Base-by-base conservation (phyloP, 2,797 vertebrate genomes). In the Manis crassicaudata region DNA sequence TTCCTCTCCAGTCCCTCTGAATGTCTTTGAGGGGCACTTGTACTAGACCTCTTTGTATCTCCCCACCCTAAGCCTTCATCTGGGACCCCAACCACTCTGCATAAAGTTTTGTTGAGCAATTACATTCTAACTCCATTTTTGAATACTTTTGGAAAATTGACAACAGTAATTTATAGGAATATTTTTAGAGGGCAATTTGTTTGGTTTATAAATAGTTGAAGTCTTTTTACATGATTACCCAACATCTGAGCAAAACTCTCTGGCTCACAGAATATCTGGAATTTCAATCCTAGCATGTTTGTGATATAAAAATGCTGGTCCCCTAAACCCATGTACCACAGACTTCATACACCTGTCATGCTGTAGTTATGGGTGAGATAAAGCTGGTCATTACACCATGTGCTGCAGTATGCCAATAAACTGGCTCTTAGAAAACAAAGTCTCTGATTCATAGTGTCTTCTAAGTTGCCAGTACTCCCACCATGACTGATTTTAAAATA, bases 191-290 rank as follows among this genome's bases (percentile, higher is more conserved):
- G 25, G 7, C 3, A 40, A 40, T 67, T 46, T 94, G 83, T 88
- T 91, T 68, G 82, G 46, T 23, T 68, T 88, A 65, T 56, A 94
- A 87, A 37, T 21, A 35, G 37, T 29, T 81, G 58, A 82, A 75
- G 52, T 58, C 54, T 54, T 79, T 7, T 65, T 23, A 72, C 14
- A 32, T 3, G 11, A n/a, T 73, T 25, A 12, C n/a, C 52, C 50
- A 91, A 79, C 6, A 70, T 92, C 56, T 58, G 65, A 85, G 25
- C 73, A 58, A 90, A 77, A 18, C 2, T 75, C 79, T 40, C n/a
- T 27, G 40, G 18, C n/a, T 84, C 84, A 1, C 32, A 16, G 50
- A 27, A 27, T 56, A 56, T 11, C 62, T 75, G 35, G 43, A 54
- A 50, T 40, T 46, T 73, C 35, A 29, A 20, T 72, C 77, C 32